Base-by-base conservation (phyloP, 30 jellyfish, hydroid and myxozoan genomes). In the Hydractinia symbiolongicarpus region DNA sequence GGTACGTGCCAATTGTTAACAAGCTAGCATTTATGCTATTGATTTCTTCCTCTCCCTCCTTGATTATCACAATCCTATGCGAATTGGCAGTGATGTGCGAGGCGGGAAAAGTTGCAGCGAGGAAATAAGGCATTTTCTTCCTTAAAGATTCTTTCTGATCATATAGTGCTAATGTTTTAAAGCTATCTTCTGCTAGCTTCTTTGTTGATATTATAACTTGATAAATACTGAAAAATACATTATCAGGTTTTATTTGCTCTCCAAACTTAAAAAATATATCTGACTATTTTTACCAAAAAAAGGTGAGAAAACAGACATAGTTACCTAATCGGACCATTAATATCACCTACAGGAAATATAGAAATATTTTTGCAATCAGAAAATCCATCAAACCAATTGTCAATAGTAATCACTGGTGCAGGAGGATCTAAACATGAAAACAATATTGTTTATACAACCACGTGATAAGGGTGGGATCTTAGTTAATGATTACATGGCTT, bases 31-130 rank as follows among this genome's bases (percentile, higher is more conserved):
- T 50, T 51, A 74, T 11, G 20, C 83, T 40, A 20, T 74, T 67
- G 40, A 74, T 67, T 8, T 17, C 5, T 74, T 74, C 83, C 66
- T 11, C 51, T 9, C 83, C 83, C 54, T 74, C 83, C 44, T 30
- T 49, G 54, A 74, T 49, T 67, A 49, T 55, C 51, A 30, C 51
- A 74, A 49, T 49, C 69, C 21, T 5, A 30, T 30, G 44, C 44
- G 44, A 30, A 10, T 20, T 20, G 83, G 15, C 54, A 17, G 51
- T 74, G 62, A 6, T 64, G 4, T n/a, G 74, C 4, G 74, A 64
- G 4, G 74, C 19, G 0, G 17, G 74, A 7, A 74, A 53, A n/a
- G 83, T 20, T 17, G 83, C 5, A 4, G 83, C 83, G 51, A 74
- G 54, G 54, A 74, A 74, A 74, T 74, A 74, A 15, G 58, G 20